phyloP scores from a whole-genome alignment of 2,797 vertebrate genomes.

The Eutrigla gurnardus region DNA sequence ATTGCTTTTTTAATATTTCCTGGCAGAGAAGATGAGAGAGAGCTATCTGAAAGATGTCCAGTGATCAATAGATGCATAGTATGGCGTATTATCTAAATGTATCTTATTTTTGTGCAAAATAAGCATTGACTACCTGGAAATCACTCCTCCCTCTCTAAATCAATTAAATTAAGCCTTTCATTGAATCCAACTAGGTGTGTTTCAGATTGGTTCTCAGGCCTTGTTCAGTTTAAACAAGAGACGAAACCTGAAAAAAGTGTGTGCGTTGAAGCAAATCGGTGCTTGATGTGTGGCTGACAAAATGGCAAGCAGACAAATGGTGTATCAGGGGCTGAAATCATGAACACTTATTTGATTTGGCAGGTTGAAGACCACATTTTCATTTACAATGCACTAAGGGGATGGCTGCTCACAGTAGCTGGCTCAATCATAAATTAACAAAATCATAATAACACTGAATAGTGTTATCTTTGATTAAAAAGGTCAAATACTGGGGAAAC shows the following conservation, averaged over 20 bases:
- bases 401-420: not conserved
- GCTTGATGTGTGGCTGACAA: constrained; percentile 27
- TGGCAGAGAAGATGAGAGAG: not conserved
- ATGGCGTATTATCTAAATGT: constrained; percentile 15
- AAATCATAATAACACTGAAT: not conserved
- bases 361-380: constrained; percentile 9
- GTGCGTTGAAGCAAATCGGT: constrained; percentile 27
- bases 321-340: constrained; percentile 19
- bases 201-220: not conserved
- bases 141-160: constrained; percentile 3
- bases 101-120: constrained; percentile 40
- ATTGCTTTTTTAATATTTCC: constrained; percentile 1
- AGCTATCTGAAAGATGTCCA: not conserved
- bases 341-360: constrained; percentile 22
- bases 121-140: constrained; percentile 17
- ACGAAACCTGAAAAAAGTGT: not conserved
- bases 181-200: constrained; percentile 1
- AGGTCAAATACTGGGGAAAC: not conserved
- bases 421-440: constrained; percentile 11
- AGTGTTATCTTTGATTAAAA: not conserved
- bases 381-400: constrained; percentile 3
- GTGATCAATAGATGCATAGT: constrained; percentile 3
- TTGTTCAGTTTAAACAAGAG: not conserved
- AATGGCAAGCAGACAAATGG: constrained; percentile 38
- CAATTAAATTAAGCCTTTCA: constrained; percentile 17